Conservation (phyloP, 2,888 invertebrate species). For the Spisula solida region DNA sequence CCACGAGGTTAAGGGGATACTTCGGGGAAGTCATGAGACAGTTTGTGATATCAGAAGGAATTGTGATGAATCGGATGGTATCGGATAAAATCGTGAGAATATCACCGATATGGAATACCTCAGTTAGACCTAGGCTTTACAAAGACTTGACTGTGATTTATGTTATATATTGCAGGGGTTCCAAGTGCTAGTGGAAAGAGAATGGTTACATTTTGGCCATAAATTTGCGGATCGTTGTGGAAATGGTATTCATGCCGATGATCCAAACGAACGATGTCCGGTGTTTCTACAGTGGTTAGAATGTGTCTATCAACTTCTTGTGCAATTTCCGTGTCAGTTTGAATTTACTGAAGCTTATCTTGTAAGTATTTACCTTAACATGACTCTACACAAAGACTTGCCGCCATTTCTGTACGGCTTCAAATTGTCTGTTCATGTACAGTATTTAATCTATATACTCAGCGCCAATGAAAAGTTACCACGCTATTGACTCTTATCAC, state of each 20-base stretch:
- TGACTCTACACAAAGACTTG: background rate
- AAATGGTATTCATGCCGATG: slow-evolving; percentile 90
- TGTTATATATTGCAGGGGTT: slow-evolving; percentile 92
- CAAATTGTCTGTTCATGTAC: no score
- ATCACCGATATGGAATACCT: no score
- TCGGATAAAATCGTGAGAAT: no score
- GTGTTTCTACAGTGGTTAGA: slow-evolving; percentile 99
- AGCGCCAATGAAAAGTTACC: no score
- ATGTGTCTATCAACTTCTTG: slow-evolving; percentile 96
- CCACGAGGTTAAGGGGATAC: no score
- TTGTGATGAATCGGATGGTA: no score
- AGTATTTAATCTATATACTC: no score
- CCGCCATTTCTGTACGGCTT: no score
- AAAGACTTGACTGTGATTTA: background rate
- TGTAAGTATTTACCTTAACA: slow-evolving; percentile 89
- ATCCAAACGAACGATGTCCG: slow-evolving; percentile 98
- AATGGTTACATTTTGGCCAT: slow-evolving; percentile 99
- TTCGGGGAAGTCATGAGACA: no score
- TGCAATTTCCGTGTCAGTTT: slow-evolving; percentile 97
- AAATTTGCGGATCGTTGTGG: slow-evolving; percentile 98
- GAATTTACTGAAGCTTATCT: slow-evolving; percentile 97
- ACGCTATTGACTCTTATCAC: no score
- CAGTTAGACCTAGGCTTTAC: no score
- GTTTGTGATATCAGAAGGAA: no score
- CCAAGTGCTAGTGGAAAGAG: slow-evolving; percentile 96